A percentile compares a stretch with the other conserved stretches of the same genome.
Evolutionary conservation across 2,888 invertebrate genomes (phyloP).

Genomic region (Eristalinus sepulchralis): DNA sequence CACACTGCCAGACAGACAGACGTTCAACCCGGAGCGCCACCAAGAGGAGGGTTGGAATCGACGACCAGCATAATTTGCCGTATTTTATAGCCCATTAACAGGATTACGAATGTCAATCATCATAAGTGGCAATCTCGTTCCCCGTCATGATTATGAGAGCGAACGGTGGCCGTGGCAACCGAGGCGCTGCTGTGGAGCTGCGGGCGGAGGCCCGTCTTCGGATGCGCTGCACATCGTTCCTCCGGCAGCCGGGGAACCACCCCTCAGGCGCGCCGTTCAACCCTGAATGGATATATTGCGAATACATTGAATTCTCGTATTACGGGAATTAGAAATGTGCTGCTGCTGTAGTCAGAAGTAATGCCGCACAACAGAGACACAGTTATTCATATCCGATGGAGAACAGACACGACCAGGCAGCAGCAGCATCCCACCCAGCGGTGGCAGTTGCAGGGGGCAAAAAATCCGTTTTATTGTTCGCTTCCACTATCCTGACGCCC

Average conservation of each 20-base stretch:
- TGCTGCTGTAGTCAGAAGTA: conserved; percentile 21
- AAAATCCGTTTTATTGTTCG: conserved; percentile 65
- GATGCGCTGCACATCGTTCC: conserved; percentile 61
- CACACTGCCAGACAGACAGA: conserved; percentile 31
- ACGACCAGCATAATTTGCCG: conserved; percentile 74
- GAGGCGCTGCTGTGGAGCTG: neutral
- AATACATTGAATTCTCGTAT: conserved; percentile 66
- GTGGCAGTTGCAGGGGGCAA: neutral
- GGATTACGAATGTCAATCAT: conserved; percentile 75
- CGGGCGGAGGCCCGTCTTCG: conserved; percentile 28
- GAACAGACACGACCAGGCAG: conserved; percentile 16
- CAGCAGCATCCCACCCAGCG: too few species aligned
- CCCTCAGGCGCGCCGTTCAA: conserved; percentile 11
- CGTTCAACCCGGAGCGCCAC: neutral
- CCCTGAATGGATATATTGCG: conserved; percentile 46
- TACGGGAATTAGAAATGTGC: conserved; percentile 68
- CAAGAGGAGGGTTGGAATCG: conserved; percentile 62
- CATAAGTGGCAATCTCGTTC: conserved; percentile 74
- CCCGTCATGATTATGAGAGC: conserved; percentile 69
- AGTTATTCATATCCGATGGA: conserved; percentile 66
- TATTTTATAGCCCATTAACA: conserved; percentile 75
- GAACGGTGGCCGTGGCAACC: neutral
- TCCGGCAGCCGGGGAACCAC: neutral
- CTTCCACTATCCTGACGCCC: conserved; percentile 47
- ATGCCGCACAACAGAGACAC: conserved; percentile 69